Percentiles rank a stretch among this genome's conserved stretches.
phyloP scores from a whole-genome alignment of 1,140 invertebrate genomes.

The Drosophila nigromelanica region DNA sequence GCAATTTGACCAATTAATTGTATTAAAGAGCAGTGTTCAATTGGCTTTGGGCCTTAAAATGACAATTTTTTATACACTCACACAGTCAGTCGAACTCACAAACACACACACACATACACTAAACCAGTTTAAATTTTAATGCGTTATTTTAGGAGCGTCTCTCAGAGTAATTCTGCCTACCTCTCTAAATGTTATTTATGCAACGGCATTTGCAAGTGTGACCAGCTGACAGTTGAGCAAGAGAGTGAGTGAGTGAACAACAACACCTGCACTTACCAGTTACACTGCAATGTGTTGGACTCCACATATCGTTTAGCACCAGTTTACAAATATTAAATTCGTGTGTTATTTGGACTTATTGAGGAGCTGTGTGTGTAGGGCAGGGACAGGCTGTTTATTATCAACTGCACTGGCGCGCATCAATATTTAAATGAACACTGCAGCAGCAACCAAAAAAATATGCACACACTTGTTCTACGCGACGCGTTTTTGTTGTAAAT shows the following conservation, averaged over 20 bases:
- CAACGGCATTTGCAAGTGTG: constrained; percentile 22
- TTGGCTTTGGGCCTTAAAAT: constrained; percentile 16
- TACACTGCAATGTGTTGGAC: constrained; percentile 77
- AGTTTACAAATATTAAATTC: constrained; percentile 15
- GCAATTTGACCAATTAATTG: constrained; percentile 33
- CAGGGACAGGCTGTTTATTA: constrained; percentile 18
- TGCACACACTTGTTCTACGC: constrained; percentile 21
- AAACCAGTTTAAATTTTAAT: constrained; percentile 65
- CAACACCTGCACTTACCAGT: constrained; percentile 64
- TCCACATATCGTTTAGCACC: constrained; percentile 63
- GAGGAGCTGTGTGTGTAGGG: not conserved
- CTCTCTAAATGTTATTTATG: constrained; percentile 23
- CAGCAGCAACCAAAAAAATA: constrained; percentile 8
- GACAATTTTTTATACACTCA: constrained; percentile 11
- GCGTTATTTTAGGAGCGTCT: constrained; percentile 52
- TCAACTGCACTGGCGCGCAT: constrained; percentile 20
- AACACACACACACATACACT: constrained; percentile 17
- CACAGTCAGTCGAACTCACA: constrained; percentile 23
- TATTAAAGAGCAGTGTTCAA: constrained; percentile 18
- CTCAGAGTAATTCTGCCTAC: not conserved
- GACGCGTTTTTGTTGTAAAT: constrained; percentile 24
- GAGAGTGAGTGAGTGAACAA: not conserved
- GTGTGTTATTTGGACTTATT: constrained; percentile 1
- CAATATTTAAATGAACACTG: constrained; percentile 10
- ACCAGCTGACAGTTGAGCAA: constrained; percentile 8